Evolutionary conservation across 1,140 invertebrate genomes (phyloP).

Genomic region (Lethrus apterus): DNA sequence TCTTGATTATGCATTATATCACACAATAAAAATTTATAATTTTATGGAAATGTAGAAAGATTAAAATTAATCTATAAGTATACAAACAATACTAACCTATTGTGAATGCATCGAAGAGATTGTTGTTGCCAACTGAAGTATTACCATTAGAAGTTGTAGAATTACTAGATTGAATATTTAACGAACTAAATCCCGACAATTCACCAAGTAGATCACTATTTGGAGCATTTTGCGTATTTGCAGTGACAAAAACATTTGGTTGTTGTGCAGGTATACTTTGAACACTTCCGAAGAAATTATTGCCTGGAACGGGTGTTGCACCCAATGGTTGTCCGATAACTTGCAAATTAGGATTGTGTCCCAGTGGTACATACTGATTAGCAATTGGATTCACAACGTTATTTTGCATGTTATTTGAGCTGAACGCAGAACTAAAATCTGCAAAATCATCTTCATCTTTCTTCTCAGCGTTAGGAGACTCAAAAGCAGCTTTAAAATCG

Average conservation of each 20-base stretch:
- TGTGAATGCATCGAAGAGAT: conserved; percentile 25
- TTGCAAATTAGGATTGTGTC: background rate
- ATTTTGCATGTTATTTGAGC: conserved; percentile 25
- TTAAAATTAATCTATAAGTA: too few species aligned
- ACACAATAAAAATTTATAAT: too few species aligned
- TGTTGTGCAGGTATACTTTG: too few species aligned
- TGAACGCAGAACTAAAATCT: conserved; percentile 67
- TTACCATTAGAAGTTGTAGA: conserved; percentile 32
- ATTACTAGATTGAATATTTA: conserved; percentile 31
- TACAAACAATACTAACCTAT: conserved; percentile 33
- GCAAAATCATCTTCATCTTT: conserved; percentile 57
- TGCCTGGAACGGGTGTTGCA: background rate
- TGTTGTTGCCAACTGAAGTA: conserved; percentile 18
- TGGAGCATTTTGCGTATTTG: background rate
- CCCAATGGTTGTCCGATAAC: background rate
- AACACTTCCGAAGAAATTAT: too few species aligned
- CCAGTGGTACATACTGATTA: background rate
- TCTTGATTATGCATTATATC: too few species aligned
- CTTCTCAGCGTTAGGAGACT: conserved; percentile 27
- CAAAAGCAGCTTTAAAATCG: conserved; percentile 72
- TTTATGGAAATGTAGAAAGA: too few species aligned
- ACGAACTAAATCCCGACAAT: conserved; percentile 41
- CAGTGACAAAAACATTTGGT: too few species aligned
- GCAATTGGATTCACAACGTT: background rate
- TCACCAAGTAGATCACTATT: conserved; percentile 52